Evolutionary conservation across 2,113 vertebrate genomes (phyloP).

Genomic region (Spheniscus mendiculus): DNA sequence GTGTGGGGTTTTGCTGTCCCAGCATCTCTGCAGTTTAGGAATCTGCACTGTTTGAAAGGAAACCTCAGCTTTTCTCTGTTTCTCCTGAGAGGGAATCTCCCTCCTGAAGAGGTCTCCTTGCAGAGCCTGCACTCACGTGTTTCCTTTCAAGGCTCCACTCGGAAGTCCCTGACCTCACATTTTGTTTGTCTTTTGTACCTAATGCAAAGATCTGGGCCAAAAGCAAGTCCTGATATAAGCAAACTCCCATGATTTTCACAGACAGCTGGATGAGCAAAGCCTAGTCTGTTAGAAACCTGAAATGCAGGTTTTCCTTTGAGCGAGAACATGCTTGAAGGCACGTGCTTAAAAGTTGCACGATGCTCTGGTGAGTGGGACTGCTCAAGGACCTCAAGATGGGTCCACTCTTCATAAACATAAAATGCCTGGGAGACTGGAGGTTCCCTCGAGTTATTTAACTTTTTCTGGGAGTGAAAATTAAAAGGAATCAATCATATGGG

Average conservation of each 20-base stretch:
- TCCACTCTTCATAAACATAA: neutral
- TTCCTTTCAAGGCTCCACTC: neutral
- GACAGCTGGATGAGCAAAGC: neutral
- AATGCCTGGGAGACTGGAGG: neutral
- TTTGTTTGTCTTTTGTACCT: neutral
- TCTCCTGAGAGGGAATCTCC: neutral
- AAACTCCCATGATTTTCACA: neutral
- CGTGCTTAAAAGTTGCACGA: neutral
- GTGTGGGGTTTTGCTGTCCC: fast-evolving
- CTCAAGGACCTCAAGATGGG: neutral
- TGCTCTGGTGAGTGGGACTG: neutral
- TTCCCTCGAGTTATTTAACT: neutral
- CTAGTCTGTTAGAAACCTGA: neutral
- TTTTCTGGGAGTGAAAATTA: neutral
- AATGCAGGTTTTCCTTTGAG: neutral
- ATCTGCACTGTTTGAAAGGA: neutral
- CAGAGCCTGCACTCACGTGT: neutral
- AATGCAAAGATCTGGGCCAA: neutral
- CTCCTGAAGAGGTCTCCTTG: neutral
- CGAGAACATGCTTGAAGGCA: neutral
- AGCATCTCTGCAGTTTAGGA: neutral
- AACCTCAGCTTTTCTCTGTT: neutral
- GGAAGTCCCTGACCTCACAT: neutral
- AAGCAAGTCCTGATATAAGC: neutral
- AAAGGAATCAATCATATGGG: neutral